Evolutionary conservation across 2,113 vertebrate species (phyloP), one percentile per base, ranked within the genome.

Genomic region (Chaetodon auriga): DNA sequence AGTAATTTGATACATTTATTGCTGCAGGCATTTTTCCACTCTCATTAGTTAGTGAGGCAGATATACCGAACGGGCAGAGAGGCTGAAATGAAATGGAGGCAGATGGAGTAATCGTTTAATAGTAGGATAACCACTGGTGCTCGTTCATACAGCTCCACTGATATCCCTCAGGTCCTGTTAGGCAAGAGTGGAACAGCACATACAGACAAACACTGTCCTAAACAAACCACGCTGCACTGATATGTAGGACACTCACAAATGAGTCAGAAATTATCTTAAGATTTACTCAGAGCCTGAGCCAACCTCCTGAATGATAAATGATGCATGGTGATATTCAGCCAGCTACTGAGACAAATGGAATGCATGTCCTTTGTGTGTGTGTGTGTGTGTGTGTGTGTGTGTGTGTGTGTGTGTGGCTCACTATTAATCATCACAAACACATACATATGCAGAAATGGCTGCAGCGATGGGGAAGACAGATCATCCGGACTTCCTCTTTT

Each of bases 381-480:
- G 68, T 66, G 25, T 68, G n/a, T 74, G 49, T 72, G 49, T 49
- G 51, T 54, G 57, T 30, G 23, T 45, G 46, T 38, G 51, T 25
- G 25, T 25, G 18, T 70, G 65, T 45, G 48, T 53, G 57, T 43
- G 30, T 30, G 30, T 3, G 30, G 38, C 5, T 41, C 38, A 41
- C 43, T 60, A 69, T 61, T 78, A 68, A 82, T 82, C 70, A 61
- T 83, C 41, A 77, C 75, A 86, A 64, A 75, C 49, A 30, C 55
- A 64, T 72, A 30, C 48, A 78, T 41, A 69, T 70, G 51, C 86
- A 86, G 55, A 65, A 51, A 49, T 1, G 11, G 57, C 63, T 69
- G 65, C 65, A 70, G 63, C 54, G 49, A 65, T 57, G 49, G 15
- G 35, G n/a, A 85, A 86, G 77, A 92, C 51, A 68, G 75, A 93